These are phyloP conservation scores for Girardinichthys multiradiatus DNA, from an alignment of 2,113 vertebrate genomes.

Conservation along the genomic window DNA sequence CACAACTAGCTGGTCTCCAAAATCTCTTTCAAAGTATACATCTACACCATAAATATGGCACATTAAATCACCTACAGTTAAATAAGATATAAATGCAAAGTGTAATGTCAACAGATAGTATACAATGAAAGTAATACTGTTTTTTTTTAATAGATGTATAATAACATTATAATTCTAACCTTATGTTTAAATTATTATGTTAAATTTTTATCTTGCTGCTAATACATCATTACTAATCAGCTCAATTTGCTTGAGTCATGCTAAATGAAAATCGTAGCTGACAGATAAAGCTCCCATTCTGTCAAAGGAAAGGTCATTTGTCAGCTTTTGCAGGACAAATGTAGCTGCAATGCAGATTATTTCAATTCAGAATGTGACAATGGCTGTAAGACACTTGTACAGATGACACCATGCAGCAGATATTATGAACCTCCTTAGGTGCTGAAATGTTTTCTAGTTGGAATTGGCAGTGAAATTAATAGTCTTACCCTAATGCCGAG, in stretches of 20 bases:
- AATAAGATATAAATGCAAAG: too few relatives aligned
- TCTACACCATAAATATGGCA: too few relatives aligned
- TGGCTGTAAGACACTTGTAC: too few relatives aligned
- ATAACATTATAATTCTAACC: neutral
- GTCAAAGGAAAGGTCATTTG: conserved; percentile 47
- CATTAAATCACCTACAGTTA: too few relatives aligned
- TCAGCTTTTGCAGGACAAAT: conserved; percentile 6
- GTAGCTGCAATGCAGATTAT: neutral
- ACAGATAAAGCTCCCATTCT: conserved; percentile 29
- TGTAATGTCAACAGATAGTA: neutral
- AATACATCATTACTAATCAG: conserved; percentile 17
- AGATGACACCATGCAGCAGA: neutral
- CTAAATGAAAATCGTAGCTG: conserved; percentile 27
- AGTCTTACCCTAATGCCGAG: conserved; percentile 80
- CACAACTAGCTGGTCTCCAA: too few relatives aligned
- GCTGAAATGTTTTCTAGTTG: neutral
- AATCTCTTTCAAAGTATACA: too few relatives aligned
- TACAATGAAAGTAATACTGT: neutral
- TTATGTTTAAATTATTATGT: neutral
- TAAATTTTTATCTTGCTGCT: neutral
- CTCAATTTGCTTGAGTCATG: conserved; percentile 14
- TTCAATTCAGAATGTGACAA: conserved; percentile 8
- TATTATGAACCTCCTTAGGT: neutral
- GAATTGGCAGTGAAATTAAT: neutral
- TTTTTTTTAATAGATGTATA: neutral